Base-by-base conservation (phyloP, 2,113 vertebrate genomes). In the Peromyscus maniculatus region DNA sequence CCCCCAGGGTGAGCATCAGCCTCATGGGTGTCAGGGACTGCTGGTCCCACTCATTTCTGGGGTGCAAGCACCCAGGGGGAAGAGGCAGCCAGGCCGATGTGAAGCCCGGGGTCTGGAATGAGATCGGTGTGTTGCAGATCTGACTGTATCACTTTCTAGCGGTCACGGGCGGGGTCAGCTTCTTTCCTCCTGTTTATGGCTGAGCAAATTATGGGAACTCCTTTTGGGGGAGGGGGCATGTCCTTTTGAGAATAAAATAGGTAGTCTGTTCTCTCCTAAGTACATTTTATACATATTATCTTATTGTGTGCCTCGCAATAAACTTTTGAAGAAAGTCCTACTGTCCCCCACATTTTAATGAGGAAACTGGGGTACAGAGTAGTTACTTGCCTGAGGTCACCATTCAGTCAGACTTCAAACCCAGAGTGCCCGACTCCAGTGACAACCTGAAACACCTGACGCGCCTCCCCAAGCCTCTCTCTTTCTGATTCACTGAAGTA, bases 291-390 rank as follows among this genome's bases (percentile, higher is more conserved):
- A 89, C 64, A 91, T 78, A 24, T 7, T 66, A 67, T 83, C 75
- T 89, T 59, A 64, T 59, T 46, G 82, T 84, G 59, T 75, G 94
- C 59, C 75, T 91, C 55, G 66, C n/a, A 83, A 72, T 3, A 55
- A 91, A 28, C 31, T 89, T 89, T 0, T 26, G 19, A 93, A 52
- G 59, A 79, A 80, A 28, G n/a, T 78, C 17, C 43, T 84, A 22
- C 87, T 79, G 26, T 46, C 55, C 49, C 39, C 2, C 9, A 9
- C 6, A 39, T 36, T 74, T 94, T 39, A 83, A 21, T 66, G 49
- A 87, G 75, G 87, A 92, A 88, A 89, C 67, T 15, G 72, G 90
- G 62, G 83, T 39, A 66, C 21, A 92, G 72, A 78, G 83, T 5
- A 5, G 16, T 55, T 71, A 82, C 43, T 57, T 86, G 71, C n/a